Conservation (phyloP, 2,888 invertebrate species). For the Eupsilia transversa region DNA sequence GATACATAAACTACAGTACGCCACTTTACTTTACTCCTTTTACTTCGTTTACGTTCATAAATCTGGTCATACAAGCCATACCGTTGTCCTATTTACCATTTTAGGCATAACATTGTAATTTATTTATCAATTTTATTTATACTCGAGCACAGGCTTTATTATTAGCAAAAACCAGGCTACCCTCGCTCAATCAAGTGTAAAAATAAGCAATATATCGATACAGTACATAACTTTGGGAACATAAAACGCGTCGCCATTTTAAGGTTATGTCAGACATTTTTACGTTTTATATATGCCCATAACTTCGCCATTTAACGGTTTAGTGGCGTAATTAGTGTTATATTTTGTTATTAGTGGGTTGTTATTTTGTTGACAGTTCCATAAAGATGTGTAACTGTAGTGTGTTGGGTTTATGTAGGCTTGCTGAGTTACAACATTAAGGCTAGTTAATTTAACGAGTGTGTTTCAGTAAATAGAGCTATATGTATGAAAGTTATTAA, state of each 20-base stretch:
- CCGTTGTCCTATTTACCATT: not conserved
- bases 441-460: not conserved
- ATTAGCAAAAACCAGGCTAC: not conserved
- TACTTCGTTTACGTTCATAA: too few relatives aligned
- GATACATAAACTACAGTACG: too few relatives aligned
- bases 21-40: too few relatives aligned
- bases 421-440: slow-evolving; percentile 8
- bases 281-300: slow-evolving; percentile 56
- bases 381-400: slow-evolving; percentile 20
- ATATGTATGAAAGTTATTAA: not conserved
- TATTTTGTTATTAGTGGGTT: slow-evolving; percentile 40
- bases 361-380: slow-evolving; percentile 24
- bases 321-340: slow-evolving; percentile 62
- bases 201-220: slow-evolving; percentile 35
- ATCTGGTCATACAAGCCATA: not conserved
- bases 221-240: slow-evolving; percentile 34
- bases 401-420: not conserved
- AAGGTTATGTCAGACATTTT: slow-evolving; percentile 51
- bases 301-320: slow-evolving; percentile 51
- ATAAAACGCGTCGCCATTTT: slow-evolving; percentile 54
- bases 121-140: not conserved
- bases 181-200: slow-evolving; percentile 23
- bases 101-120: not conserved
- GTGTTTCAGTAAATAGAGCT: not conserved
- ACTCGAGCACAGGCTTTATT: not conserved